Evolutionary conservation across 2,797 vertebrate species (phyloP), one percentile per base, ranked within the genome.

Genomic region (Oophaga sylvatica): DNA sequence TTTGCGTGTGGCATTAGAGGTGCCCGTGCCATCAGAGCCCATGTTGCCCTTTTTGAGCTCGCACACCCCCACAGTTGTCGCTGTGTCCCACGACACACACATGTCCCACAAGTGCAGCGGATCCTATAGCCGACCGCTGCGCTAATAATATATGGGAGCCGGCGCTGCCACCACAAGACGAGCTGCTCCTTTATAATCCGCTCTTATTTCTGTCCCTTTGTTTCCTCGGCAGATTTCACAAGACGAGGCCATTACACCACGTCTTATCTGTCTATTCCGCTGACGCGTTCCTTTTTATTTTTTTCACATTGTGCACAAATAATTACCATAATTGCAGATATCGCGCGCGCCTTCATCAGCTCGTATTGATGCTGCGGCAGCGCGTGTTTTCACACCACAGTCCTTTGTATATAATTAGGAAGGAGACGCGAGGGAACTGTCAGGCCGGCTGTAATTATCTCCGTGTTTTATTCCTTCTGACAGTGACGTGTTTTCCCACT

Each of bases 341-440:
- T 79, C 12, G 68, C 63, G 60, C 83, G 26, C 57, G 9, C 78
- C 68, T 81, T 84, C 80, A 85, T 81, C 77, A 81, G 76, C 79
- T 70, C 67, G 20, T 85, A 88, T 80, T 88, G 85, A 81, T 85
- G 81, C 48, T 80, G 56, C 67, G 8, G 57, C 41, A 88, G 45
- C 59, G 57, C 83, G 62, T 88, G 83, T 88, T 85, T 81, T 85
- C 87, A 81, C 77, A 88, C 59, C 20, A 63, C 68, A 57, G n/a
- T 65, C 83, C 63, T 85, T 60, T 76, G 78, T 88, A 48, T 81
- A 60, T 88, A 88, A 88, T 88, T 88, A 88, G 83, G 45, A 63
- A 70, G 70, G 31, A 88, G 87, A 85, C 60, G 63, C 12, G 77
- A 80, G 68, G 83, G 67, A 68, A 15, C 63, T 59, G 83, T 80